Base-by-base conservation (phyloP, 2,888 invertebrate species). In the Lutraria lutraria region DNA sequence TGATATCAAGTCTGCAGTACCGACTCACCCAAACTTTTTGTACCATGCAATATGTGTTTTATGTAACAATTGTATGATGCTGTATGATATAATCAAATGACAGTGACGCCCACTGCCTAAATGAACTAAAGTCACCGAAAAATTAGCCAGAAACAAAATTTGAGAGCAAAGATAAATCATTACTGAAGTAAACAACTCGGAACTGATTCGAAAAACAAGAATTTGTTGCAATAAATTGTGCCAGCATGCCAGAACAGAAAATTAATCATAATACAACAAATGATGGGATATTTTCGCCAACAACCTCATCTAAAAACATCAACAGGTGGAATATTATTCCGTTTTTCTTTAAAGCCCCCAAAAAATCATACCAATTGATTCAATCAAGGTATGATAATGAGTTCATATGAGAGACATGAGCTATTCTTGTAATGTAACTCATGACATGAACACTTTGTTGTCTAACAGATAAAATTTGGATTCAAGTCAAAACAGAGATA, bases 401-500 rank as follows among this genome's bases (percentile, higher is more conserved):
- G 34, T 34, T 31, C 76, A 76, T 34, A 2, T 13, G 31, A 76
- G 16, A 76, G 76, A 76, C 76, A 76, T 31, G 34, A 34, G 76
- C 31, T 76, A 31, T 76, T 76, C 16, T 76, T 31, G 76, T 76
- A 76, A 76, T 34, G 76, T 76, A 76, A 31, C 76, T 19, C 13
- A 34, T 76, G 76, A 76, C 76, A 76, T 12, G 16, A 19, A n/a
- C 31, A 76, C 76, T 76, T 76, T 29, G 29, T 29, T 31, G n/a
- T 72, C 31, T 76, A 31, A 76, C 31, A 34, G 76, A 76, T 76
- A 76, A 76, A 76, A 76, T 76, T 76, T 76, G 76, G 76, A 76
- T 76, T 76, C 76, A 76, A 76, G 76, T 76, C 76, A 76, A 76
- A 76, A 76, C 76, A 15, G 76, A 12, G 76, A 76, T 19, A 76